Percentiles rank a stretch among this genome's conserved stretches.
phyloP scores from a whole-genome alignment of 2,797 vertebrate genomes.

The Somateria mollissima region DNA sequence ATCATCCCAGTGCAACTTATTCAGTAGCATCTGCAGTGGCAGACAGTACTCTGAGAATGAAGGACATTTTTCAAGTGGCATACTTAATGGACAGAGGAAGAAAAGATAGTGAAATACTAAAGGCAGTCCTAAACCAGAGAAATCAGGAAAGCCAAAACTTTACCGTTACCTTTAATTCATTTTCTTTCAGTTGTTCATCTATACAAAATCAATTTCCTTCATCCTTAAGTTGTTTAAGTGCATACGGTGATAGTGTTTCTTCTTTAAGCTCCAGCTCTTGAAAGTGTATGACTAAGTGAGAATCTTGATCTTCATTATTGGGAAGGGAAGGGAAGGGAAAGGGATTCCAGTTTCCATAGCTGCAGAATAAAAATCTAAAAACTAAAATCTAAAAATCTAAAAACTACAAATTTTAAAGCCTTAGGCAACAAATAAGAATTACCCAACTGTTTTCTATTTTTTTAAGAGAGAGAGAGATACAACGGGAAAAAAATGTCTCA shows the following conservation, averaged over 20 bases:
- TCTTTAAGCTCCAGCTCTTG: slow-evolving; percentile 11
- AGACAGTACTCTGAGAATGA: background rate
- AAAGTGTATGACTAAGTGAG: slow-evolving; percentile 45
- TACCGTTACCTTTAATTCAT: background rate
- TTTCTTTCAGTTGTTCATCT: background rate
- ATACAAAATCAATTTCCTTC: background rate
- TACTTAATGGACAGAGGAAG: background rate
- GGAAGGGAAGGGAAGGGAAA: background rate
- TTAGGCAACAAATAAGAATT: background rate
- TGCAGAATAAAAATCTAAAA: slow-evolving; percentile 39
- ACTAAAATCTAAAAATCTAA: background rate
- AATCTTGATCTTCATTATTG: slow-evolving; percentile 43
- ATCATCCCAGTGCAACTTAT: background rate
- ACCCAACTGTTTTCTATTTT: background rate
- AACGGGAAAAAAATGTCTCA: background rate
- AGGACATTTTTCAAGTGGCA: background rate
- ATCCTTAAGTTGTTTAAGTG: background rate
- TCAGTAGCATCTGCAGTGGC: background rate
- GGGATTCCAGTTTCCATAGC: slow-evolving; percentile 38
- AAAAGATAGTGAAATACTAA: background rate
- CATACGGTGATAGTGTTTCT: slow-evolving; percentile 2
- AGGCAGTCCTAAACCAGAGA: background rate
- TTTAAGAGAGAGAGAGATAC: background rate
- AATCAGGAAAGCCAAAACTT: background rate
- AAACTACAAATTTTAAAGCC: background rate